phyloP scores from a whole-genome alignment of 2,888 invertebrate species.

The Osmoderma eremita region DNA sequence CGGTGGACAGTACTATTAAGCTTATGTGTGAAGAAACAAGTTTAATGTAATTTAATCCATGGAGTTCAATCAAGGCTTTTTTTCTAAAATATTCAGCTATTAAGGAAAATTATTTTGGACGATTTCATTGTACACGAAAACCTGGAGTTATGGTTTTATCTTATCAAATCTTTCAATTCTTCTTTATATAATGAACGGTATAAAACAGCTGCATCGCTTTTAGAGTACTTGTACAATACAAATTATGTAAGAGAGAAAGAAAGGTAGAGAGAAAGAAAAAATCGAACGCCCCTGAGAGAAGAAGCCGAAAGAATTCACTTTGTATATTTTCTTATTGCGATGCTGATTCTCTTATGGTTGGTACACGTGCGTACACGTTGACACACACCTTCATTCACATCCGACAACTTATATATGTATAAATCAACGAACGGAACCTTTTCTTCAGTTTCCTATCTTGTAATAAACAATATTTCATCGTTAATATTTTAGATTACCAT shows the following conservation, averaged over 20 bases:
- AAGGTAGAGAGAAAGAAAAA: constrained; percentile 15
- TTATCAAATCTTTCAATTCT: no score
- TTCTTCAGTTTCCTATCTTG: no score
- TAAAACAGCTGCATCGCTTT: constrained; percentile 5
- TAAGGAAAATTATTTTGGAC: no score
- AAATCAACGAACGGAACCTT: not conserved
- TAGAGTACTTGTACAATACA: constrained; percentile 1
- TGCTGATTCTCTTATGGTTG: constrained; percentile 30
- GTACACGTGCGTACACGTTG: constrained; percentile 7
- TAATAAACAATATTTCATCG: not conserved
- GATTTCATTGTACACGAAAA: no score
- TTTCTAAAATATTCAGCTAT: no score
- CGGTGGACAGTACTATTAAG: no score
- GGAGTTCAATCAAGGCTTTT: no score
- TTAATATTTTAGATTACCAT: no score
- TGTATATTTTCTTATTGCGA: constrained; percentile 10
- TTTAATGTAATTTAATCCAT: no score
- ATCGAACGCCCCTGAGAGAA: constrained; percentile 15
- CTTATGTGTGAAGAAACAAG: no score
- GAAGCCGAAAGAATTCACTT: constrained; percentile 3
- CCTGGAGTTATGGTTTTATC: no score
- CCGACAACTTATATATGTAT: constrained; percentile 5
- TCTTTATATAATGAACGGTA: not conserved
- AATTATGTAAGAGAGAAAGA: constrained; percentile 22
- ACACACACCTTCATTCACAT: not conserved